Base-by-base conservation (phyloP, 2,888 invertebrate species). In the Oxycera nigricornis region DNA sequence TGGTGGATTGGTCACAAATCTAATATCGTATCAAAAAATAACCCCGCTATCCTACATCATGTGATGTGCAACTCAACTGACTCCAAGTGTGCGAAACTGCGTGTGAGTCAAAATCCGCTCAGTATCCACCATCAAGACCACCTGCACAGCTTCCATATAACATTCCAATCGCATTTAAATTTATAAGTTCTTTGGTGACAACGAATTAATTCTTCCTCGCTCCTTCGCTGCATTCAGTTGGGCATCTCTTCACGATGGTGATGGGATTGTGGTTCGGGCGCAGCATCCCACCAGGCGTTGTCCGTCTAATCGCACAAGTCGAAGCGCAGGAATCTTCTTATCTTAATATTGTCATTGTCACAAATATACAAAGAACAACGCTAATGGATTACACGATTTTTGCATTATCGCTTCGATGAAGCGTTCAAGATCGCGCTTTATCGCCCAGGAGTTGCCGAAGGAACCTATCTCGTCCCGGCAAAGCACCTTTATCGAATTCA, bases 331-430 rank as follows among this genome's bases (percentile, higher is more conserved):
- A 39, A 39, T 35, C 41, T 39, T 39, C 65, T 83, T 83, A 84
- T 84, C 84, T 83, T 83, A 83, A 84, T 83, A 84, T 84, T 84
- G 84, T 84, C 84, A 84, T 84, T 84, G 84, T 84, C 84, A 84
- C 84, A 84, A 68, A 83, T 83, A 83, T 83, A 83, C 83, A 83
- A 83, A 80, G 82, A 83, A 82, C 82, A 81, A 82, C 84, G 83
- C 84, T 84, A 84, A 84, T 84, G 84, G 84, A 84, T 84, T 84
- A 84, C 84, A 84, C 82, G 84, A 84, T 82, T 84, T 84, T 84
- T 81, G 84, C 84, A 84, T 84, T 84, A 84, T 84, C 84, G 83
- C 84, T 84, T 83, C 84, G 84, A 82, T 83, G 80, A 79, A 78
- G 78, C 78, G 80, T 79, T 31, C 39, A 41, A 70, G 81, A 80